A percentile compares a stretch with the other conserved stretches of the same genome.
Conservation (phyloP, 2,113 vertebrate species). For the Baryphthengus martii region DNA sequence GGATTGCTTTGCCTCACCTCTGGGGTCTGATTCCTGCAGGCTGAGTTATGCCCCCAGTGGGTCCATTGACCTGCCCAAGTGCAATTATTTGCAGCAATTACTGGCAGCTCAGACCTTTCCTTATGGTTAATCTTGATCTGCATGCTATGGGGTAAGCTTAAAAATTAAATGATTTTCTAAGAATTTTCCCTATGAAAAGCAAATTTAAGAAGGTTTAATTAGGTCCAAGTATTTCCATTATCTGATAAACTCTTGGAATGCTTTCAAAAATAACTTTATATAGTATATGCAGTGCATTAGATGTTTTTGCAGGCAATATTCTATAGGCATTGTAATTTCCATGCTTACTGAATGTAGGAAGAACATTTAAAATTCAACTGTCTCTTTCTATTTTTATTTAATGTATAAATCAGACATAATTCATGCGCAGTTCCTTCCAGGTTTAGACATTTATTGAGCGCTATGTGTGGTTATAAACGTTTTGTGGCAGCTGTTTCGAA, state of each 20-base stretch:
- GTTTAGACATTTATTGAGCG: constrained; percentile 45
- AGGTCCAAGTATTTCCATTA: not conserved
- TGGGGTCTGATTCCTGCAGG: not conserved
- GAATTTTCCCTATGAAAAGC: not conserved
- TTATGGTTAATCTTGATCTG: not conserved
- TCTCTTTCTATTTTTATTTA: constrained; percentile 56
- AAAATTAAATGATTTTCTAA: not conserved
- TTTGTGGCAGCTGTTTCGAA: constrained; percentile 51
- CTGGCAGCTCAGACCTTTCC: not conserved
- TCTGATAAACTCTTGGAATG: not conserved
- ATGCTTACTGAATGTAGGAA: not conserved
- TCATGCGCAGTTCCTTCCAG: constrained; percentile 33
- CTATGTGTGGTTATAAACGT: constrained; percentile 26
- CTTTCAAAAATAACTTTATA: not conserved
- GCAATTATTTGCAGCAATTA: not conserved
- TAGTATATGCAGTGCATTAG: not conserved
- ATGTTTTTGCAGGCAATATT: not conserved
- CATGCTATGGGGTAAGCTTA: not conserved
- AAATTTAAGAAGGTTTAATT: not conserved
- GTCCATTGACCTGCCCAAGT: not conserved
- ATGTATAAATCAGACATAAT: constrained; percentile 56
- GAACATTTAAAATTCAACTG: constrained; percentile 29
- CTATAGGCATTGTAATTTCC: not conserved
- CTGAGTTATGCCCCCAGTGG: fast-evolving
- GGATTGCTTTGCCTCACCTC: fast-evolving